Conservation (phyloP, 2,888 invertebrate species). For the Lordiphosa andalusiaca region DNA sequence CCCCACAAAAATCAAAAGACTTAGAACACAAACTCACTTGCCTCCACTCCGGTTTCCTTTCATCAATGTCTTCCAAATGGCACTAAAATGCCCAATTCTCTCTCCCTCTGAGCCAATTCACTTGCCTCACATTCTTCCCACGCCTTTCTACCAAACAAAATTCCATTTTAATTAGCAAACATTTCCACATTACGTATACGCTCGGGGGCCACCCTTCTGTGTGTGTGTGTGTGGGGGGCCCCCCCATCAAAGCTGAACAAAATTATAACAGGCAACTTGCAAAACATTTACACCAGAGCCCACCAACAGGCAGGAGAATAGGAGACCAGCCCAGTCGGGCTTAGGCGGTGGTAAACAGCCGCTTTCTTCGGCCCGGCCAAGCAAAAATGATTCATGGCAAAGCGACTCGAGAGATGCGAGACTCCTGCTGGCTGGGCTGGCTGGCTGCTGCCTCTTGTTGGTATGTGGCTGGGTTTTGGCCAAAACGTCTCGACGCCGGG, state of each 20-base stretch:
- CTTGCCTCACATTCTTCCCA: slow-evolving; percentile 43
- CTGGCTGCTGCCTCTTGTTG: slow-evolving; percentile 16
- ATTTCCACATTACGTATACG: slow-evolving; percentile 67
- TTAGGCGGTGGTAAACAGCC: slow-evolving; percentile 31
- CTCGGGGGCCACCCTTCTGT: slow-evolving; percentile 23
- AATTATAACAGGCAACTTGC: slow-evolving; percentile 65
- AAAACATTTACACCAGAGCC: slow-evolving; percentile 62
- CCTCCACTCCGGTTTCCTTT: too few species aligned
- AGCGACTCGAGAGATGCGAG: slow-evolving; percentile 36
- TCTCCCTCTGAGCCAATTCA: neutral
- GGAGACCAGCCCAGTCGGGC: slow-evolving; percentile 14
- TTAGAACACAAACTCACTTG: too few species aligned
- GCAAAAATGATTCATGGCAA: slow-evolving; percentile 65
- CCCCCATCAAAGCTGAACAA: slow-evolving; percentile 39
- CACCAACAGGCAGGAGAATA: slow-evolving; percentile 23
- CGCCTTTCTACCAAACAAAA: slow-evolving; percentile 45
- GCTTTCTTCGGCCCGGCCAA: slow-evolving; percentile 51
- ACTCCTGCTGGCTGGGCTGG: slow-evolving; percentile 60
- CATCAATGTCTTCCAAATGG: neutral
- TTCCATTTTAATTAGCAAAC: slow-evolving; percentile 63
- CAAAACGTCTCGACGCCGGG: slow-evolving; percentile 72
- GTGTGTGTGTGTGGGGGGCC: slow-evolving; percentile 48
- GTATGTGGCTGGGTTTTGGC: slow-evolving; percentile 18
- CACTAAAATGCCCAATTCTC: neutral
- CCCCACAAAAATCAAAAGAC: too few species aligned